These are phyloP conservation scores for Sturnus vulgaris DNA, from an alignment of 2,113 vertebrate genomes.

Conservation along the genomic window DNA sequence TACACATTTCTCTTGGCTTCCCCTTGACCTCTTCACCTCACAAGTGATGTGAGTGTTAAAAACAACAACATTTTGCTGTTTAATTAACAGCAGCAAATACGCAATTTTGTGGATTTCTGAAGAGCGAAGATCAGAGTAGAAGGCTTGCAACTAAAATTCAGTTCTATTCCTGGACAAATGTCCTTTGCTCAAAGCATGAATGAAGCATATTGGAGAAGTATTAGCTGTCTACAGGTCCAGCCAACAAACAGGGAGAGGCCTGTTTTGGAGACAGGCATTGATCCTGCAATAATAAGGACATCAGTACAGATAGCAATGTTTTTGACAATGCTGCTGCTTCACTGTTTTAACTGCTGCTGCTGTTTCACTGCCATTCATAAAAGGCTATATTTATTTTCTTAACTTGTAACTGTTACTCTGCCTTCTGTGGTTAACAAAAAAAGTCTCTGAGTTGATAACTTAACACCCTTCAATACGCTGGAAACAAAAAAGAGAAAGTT, in stretches of 20 bases:
- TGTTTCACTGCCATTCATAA: not conserved
- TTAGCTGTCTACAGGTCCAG: not conserved
- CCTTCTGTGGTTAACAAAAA: not conserved
- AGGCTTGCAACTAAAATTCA: not conserved
- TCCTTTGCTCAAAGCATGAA: not conserved
- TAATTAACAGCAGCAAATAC: not conserved
- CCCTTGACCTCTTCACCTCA: not conserved
- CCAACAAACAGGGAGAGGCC: not conserved
- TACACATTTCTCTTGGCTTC: not conserved
- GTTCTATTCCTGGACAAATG: not conserved
- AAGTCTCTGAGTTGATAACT: not conserved
- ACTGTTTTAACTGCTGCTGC: not conserved
- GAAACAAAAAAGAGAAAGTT: not conserved
- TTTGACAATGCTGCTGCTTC: not conserved
- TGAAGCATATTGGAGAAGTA: rapidly evolving
- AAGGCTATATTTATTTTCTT: not conserved
- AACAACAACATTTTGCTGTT: not conserved
- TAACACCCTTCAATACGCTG: not conserved
- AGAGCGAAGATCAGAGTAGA: not conserved
- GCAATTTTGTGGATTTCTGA: not conserved
- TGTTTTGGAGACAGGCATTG: not conserved
- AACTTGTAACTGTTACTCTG: not conserved
- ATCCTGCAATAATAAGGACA: not conserved
- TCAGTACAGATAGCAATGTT: not conserved
- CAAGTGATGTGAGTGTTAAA: not conserved